phyloP scores from a whole-genome alignment of 2,888 invertebrate species.

The Tridacna gigas region DNA sequence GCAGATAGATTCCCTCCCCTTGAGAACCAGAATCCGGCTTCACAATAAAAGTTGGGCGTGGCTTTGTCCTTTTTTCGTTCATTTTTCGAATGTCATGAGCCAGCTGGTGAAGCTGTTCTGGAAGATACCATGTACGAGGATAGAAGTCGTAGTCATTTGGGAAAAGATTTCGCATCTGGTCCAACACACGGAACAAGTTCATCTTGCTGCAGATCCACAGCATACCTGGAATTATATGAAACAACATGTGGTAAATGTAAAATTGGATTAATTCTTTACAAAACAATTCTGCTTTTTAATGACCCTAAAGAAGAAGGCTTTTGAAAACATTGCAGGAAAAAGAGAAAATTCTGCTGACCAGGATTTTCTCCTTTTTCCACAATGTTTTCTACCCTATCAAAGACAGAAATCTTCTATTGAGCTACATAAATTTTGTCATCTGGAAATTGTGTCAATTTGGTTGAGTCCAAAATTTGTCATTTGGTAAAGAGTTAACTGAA shows the following conservation, averaged over 20 bases:
- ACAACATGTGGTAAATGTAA: neutral
- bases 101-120: constrained; percentile 84
- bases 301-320: neutral
- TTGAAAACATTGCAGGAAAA: neutral
- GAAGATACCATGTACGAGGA: constrained; percentile 86
- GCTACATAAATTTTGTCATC: too few species aligned
- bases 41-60: constrained; percentile 85
- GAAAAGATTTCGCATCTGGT: constrained; percentile 85
- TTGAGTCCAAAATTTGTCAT: too few species aligned
- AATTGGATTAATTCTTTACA: neutral
- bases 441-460: too few species aligned
- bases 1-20: constrained; percentile 86
- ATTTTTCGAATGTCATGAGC: constrained; percentile 72
- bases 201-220: constrained; percentile 85
- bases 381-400: too few species aligned
- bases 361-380: neutral
- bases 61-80: constrained; percentile 68
- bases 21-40: constrained; percentile 86
- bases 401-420: too few species aligned
- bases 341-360: neutral
- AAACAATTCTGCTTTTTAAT: neutral
- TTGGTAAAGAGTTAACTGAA: too few species aligned
- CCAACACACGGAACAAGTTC: constrained; percentile 85
- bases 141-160: constrained; percentile 86
- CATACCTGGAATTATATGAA: constrained; percentile 83